Conservation (phyloP, 2,113 vertebrate genomes). For the Neofelis nebulosa region DNA sequence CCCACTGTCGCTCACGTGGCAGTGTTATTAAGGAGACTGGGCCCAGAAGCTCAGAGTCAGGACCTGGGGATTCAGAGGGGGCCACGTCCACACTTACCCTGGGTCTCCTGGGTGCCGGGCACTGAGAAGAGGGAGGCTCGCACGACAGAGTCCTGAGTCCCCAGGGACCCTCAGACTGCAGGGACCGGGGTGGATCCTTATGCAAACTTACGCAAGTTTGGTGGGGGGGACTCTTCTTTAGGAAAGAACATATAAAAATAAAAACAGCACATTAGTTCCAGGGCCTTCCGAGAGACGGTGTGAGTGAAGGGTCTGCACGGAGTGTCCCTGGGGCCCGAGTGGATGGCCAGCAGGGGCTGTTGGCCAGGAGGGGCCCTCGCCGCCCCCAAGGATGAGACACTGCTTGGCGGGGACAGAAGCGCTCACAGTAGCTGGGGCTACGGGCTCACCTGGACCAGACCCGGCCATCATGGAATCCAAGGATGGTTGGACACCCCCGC, state of each 20-base stretch:
- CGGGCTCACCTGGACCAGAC: background rate
- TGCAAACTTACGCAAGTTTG: background rate
- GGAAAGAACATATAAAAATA: background rate
- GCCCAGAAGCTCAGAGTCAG: background rate
- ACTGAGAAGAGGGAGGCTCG: accelerated
- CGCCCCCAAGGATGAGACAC: accelerated
- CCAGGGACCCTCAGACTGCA: no score
- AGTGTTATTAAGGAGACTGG: no score
- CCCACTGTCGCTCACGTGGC: accelerated
- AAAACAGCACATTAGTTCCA: background rate
- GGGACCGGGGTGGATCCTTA: background rate
- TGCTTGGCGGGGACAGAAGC: background rate
- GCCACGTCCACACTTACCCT: background rate
- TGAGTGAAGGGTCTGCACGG: accelerated
- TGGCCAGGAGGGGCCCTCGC: accelerated
- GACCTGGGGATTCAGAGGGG: accelerated
- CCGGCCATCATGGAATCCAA: background rate
- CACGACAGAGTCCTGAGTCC: accelerated
- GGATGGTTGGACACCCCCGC: background rate
- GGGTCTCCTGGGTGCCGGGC: background rate
- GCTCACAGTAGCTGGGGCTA: background rate
- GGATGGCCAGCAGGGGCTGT: accelerated
- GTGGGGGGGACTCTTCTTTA: background rate
- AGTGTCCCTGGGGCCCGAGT: accelerated
- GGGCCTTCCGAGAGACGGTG: background rate